Evolutionary conservation across 1,140 invertebrate species (phyloP), one percentile per base, ranked within the genome.

Genomic region (Bradysia coprophila): DNA sequence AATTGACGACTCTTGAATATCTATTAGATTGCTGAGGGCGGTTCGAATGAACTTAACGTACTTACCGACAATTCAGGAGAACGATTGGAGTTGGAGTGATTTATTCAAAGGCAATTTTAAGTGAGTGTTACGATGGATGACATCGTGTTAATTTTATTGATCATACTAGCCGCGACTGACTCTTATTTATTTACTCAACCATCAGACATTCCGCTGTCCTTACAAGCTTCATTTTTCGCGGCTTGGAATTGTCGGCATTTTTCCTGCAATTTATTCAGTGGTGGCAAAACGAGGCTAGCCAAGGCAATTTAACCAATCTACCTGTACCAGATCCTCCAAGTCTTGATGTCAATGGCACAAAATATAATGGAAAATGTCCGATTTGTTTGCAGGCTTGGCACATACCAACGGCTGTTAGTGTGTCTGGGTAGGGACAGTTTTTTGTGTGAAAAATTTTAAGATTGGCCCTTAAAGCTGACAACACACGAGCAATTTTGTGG

Each of bases 211-310:
- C 34, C 10, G 36, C 42, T 11, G 13, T 38, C 20, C 2, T 43
- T 5, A 34, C 33, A 6, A 19, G 15, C 8, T n/a, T 43, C 15
- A 24, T 38, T 3, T 38, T 43, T 9, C 32, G 42, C 16, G 21
- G 15, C n/a, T 24, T 43, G 2, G 42, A 43, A 38, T 38, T 43
- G 19, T 36, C 33, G 13, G 42, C 33, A 38, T 43, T 43, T 11
- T 43, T 43, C 18, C 21, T 43, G 3, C 42, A 43, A 38, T 43
- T 43, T 11, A 2, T 43, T 2, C 42, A 43, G 21, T 43, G 42
- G 42, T 43, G 32, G 32, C 42, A 43, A 31, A 34, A 43, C 8
- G 32, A 34, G 16, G 22, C 42, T 3, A 28, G 21, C 2, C 33
- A 38, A 5, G 32, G 32, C 13, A 31, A 28, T 38, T 21, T 43